Evolutionary conservation across 2,888 invertebrate species (phyloP), one percentile per base, ranked within the genome.

Genomic region (Abrostola tripartita): DNA sequence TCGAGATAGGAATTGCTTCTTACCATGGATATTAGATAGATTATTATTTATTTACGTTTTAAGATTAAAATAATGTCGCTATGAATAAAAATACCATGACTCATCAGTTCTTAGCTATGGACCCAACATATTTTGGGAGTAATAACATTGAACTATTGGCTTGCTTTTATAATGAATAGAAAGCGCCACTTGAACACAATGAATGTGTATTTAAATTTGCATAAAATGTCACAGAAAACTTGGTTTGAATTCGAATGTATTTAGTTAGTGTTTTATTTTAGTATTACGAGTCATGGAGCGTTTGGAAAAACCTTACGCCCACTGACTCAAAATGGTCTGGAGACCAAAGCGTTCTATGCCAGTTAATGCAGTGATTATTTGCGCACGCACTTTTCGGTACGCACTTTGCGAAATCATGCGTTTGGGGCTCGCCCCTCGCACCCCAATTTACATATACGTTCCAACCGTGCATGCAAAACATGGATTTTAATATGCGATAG

Each of bases 271-370:
- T 76, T 71, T 52, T 72, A 54, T 72, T 72, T 76, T 44, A 72
- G 77, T 51, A 37, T 59, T 51, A 35, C 66, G 67, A 76, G 76
- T 76, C 71, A 76, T 52, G 76, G 72, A 49, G 66, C 66, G 57
- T 76, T 55, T 71, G 66, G 9, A 24, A 47, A 47, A 14, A 47
- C 44, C 44, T 44, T 44, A 44, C 44, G 44, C 24, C 24, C 44
- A 47, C 4, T 47, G 44, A 47, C 44, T 47, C 44, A 44, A 44
- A 44, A 44, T 44, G 44, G 44, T 12, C 44, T 14, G 6, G 6
- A 47, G 76, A 11, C 40, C 40, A 50, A 14, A 64, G 40, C 14
- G 24, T 65, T 65, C 72, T 76, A 65, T 76, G 57, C 24, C 10
- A 71, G 53, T 59, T 76, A 65, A 76, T 72, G 60, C 76, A 72